These are phyloP conservation scores for Zygaena filipendulae DNA, from an alignment of 2,888 invertebrate species.

Conservation along the genomic window DNA sequence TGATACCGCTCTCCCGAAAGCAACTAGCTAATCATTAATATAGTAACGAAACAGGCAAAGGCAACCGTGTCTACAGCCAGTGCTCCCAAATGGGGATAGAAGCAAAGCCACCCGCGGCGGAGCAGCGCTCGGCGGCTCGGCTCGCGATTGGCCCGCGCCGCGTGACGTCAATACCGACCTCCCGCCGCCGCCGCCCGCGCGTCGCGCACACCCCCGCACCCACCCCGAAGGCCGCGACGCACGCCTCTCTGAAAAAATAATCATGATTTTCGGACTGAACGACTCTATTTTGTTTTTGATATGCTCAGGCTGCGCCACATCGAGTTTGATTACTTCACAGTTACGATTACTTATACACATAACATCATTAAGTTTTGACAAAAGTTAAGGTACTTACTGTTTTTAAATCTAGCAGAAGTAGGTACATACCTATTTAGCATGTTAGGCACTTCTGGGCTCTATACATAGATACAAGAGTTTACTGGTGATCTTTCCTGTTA, in stretches of 20 bases:
- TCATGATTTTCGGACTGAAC: conserved; percentile 51
- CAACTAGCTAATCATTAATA: no score
- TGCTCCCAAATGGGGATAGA: conserved; percentile 35
- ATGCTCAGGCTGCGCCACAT: conserved; percentile 1
- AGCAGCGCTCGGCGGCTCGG: conserved; percentile 12
- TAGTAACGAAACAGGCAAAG: neutral
- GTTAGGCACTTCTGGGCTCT: no score
- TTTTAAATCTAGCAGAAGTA: no score
- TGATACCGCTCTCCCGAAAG: no score
- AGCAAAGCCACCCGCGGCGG: conserved; percentile 33
- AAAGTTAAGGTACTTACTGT: no score
- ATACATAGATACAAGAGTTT: no score
- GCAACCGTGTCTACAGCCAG: conserved; percentile 24
- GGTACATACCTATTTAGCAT: no score
- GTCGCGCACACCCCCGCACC: conserved; percentile 26
- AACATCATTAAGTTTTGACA: no score
- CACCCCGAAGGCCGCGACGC: conserved; percentile 45
- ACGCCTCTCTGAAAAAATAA: conserved; percentile 58
- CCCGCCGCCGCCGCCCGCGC: conserved; percentile 30
- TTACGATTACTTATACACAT: no score
- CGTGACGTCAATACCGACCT: conserved; percentile 66
- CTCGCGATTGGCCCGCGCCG: conserved; percentile 44
- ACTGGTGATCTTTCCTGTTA: no score
- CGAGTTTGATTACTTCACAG: neutral
- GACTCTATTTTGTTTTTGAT: conserved; percentile 16